These are phyloP conservation scores for Callithrix jacchus DNA, from an alignment of 2,113 vertebrate genomes.

Conservation along the genomic window DNA sequence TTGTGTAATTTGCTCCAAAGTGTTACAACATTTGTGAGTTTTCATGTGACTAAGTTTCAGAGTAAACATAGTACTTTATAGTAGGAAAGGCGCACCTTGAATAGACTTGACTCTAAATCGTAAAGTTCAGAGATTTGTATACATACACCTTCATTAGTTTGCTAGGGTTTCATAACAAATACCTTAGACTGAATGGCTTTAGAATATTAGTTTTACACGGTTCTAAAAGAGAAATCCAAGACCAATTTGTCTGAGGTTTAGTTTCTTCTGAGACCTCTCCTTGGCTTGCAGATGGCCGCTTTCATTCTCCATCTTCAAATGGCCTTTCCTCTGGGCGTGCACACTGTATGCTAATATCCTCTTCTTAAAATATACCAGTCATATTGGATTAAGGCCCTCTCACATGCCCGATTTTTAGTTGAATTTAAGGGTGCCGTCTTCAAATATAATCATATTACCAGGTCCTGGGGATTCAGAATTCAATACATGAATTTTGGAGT, in stretches of 20 bases:
- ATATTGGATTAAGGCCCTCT: neutral
- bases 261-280: neutral
- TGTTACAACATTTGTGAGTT: neutral
- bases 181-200: neutral
- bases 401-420: neutral
- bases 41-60: neutral
- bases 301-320: accelerated
- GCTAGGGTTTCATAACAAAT: neutral
- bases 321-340: neutral
- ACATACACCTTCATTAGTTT: neutral
- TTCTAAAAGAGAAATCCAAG: neutral
- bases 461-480: neutral
- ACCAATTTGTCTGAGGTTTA: neutral
- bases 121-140: neutral
- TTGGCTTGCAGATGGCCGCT: accelerated
- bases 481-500: neutral
- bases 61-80: neutral
- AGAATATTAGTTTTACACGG: neutral
- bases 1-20: neutral
- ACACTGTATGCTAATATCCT: neutral
- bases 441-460: neutral
- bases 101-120: neutral
- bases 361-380: neutral
- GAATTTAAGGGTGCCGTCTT: neutral
- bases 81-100: neutral